phyloP scores from a whole-genome alignment of 2,797 vertebrate genomes.

The Zenarchopterus dispar region DNA sequence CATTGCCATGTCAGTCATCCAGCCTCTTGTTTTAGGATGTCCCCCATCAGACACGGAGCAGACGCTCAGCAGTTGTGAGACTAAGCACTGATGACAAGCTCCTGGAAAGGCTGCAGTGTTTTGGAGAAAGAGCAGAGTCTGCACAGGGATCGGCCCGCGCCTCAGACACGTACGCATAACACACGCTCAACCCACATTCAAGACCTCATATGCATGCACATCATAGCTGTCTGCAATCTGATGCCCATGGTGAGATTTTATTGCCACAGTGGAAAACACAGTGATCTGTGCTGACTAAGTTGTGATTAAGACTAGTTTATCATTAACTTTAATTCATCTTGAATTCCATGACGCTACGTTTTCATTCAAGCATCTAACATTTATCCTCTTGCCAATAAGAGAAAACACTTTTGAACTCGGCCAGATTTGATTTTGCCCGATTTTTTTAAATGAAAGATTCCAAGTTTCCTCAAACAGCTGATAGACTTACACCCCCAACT shows the following conservation, averaged over 20 bases:
- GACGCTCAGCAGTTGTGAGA: conserved; percentile 44
- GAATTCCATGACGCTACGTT: conserved; percentile 10
- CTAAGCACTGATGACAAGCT: conserved; percentile 72
- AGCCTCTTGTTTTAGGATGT: conserved; percentile 59
- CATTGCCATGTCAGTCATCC: conserved; percentile 64
- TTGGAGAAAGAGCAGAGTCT: conserved; percentile 56
- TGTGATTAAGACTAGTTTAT: conserved; percentile 33
- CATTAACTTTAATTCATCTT: conserved; percentile 20
- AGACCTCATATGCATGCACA: conserved; percentile 32
- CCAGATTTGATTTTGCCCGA: background rate
- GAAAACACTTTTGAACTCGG: conserved; percentile 43
- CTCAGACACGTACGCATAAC: conserved; percentile 37
- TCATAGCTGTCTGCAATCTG: conserved; percentile 46
- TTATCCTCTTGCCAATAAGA: conserved; percentile 57
- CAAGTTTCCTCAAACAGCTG: too few species aligned
- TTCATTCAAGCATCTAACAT: conserved; percentile 18
- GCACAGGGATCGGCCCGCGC: conserved; percentile 42
- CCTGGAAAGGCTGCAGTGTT: conserved; percentile 51
- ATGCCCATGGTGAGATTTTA: conserved; percentile 55
- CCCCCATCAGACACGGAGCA: conserved; percentile 42
- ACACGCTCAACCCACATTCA: conserved; percentile 30
- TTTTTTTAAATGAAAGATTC: background rate
- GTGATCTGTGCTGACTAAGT: conserved; percentile 24
- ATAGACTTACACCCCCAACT: too few species aligned
- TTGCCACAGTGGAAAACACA: conserved; percentile 34